Evolutionary conservation across 1,140 invertebrate genomes (phyloP), one percentile per base, ranked within the genome.

Genomic region (Asobara japonica): DNA sequence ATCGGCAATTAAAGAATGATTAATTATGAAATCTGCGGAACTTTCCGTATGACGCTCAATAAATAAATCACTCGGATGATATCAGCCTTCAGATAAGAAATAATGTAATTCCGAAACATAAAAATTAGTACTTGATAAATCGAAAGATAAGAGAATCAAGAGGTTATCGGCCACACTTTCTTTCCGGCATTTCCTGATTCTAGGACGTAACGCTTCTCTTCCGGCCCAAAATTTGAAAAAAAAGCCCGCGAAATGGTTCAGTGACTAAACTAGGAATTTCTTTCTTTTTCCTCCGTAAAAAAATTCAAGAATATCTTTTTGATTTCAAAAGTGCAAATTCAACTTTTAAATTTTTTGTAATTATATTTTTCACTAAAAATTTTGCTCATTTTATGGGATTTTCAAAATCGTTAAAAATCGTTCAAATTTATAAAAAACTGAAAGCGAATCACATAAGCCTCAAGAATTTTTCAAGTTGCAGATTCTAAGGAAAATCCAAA

Each of bases 291-390:
- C n/a, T n/a, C n/a, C n/a, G n/a, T n/a, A n/a, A n/a, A n/a, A n/a
- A n/a, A n/a, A n/a, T n/a, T n/a, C n/a, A n/a, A n/a, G n/a, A n/a
- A n/a, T n/a, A n/a, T n/a, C n/a, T n/a, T n/a, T n/a, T n/a, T n/a
- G n/a, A n/a, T n/a, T n/a, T 1, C 1, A 45, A 18, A 13, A 45
- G n/a, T 16, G 13, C 10, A 5, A 41, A 69, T 66, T 22, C 7
- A 8, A 38, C 36, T 41, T 41, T 66, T 66, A 3, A 67, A 45
- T 69, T 20, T 27, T n/a, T 72, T 36, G 3, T 72, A 31, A 22
- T 51, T 31, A n/a, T n/a, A n/a, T n/a, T n/a, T n/a, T n/a, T n/a
- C n/a, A n/a, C n/a, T n/a, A n/a, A n/a, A n/a, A n/a, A n/a, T n/a
- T n/a, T n/a, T n/a, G n/a, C n/a, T n/a, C n/a, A n/a, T n/a, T n/a